Base-by-base conservation (phyloP, 2,888 invertebrate species). In the Schrankia costaestrigalis region DNA sequence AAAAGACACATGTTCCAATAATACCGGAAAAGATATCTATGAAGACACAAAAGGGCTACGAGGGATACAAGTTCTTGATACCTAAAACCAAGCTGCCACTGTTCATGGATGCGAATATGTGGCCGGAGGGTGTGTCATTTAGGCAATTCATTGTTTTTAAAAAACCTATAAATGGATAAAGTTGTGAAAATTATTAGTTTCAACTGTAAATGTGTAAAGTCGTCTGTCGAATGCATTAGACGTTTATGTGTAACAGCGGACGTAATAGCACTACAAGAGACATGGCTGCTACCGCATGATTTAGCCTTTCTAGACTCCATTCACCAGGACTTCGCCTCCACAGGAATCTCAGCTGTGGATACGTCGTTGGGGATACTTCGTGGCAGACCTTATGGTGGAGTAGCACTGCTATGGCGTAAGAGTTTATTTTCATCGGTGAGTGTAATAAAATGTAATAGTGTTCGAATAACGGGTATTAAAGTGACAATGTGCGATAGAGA, bases 91-190 rank as follows among this genome's bases (percentile, higher is more conserved):
- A 46, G 21, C n/a, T 49, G 10, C 23, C 29, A 1, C 7, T 34
- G 4, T 51, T 56, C 28, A 18, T 56, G 17, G 26, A 18, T 12
- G 34, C 46, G 2, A 39, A 43, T 8, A 33, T 56, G 7, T 53
- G 53, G 53, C 56, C 51, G 4, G 41, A 49, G 8, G 51, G 48
- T 10, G 30, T 55, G 13, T 30, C 39, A 2, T 50, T 36, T 27
- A 30, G 46, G 3, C 31, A 37, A 9, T 55, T 51, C 41, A 25
- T 49, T 7, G 18, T 37, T 8, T 35, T 45, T 26, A 28, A 22
- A n/a, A 19, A 38, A 53, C n/a, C n/a, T n/a, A n/a, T n/a, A n/a
- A n/a, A n/a, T n/a, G n/a, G n/a, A n/a, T n/a, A n/a, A n/a, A 19
- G 42, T 43, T 2, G n/a, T 4, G 19, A 3, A 4, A 19, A 19